Base-by-base conservation (phyloP, 2,888 invertebrate species). In the Pardosa pseudoannulata region DNA sequence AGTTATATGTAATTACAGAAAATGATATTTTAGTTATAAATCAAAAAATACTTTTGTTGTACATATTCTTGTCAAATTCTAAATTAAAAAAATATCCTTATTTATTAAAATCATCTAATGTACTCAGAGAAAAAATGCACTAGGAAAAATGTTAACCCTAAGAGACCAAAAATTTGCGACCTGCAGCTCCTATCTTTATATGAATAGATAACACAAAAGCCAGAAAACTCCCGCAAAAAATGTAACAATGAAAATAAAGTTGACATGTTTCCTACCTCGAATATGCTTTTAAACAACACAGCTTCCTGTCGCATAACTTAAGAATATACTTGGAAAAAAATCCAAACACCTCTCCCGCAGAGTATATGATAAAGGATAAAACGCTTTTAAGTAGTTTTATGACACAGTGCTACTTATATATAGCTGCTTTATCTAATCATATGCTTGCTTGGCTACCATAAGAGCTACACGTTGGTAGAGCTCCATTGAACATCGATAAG, bases 401-500 rank as follows among this genome's bases (percentile, higher is more conserved):
- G 56, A 36, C 78, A 70, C 41, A 11, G n/a, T 23, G 23, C 39
- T 31, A 56, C 56, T 56, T 56, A 56, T 56, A 56, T 56, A 56
- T 56, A 56, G 23, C 67, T 28, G 16, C 67, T 23, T 79, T 79
- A 79, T 79, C 79, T 79, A 79, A 72, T 72, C 72, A 79, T 72
- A 16, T 70, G 65, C 65, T 31, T 67, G 29, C 75, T 27, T 28
- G 72, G 73, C 79, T 32, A 72, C 79, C 46, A n/a, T 67, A 67
- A 31, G 67, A 67, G 68, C 50, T 23, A 32, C 73, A 74, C 41
- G 64, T 67, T 50, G 67, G 65, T 31, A 19, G 16, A 56, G 46
- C 73, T 64, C 79, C 64, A 79, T 72, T 79, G 41, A 65, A 65
- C 56, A 46, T 41, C 46, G 80, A 80, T 80, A 80, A 80, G 80